A percentile compares a stretch with the other conserved stretches of the same genome.
phyloP scores from a whole-genome alignment of 2,888 invertebrate genomes.

The Cryptus viduatorius region DNA sequence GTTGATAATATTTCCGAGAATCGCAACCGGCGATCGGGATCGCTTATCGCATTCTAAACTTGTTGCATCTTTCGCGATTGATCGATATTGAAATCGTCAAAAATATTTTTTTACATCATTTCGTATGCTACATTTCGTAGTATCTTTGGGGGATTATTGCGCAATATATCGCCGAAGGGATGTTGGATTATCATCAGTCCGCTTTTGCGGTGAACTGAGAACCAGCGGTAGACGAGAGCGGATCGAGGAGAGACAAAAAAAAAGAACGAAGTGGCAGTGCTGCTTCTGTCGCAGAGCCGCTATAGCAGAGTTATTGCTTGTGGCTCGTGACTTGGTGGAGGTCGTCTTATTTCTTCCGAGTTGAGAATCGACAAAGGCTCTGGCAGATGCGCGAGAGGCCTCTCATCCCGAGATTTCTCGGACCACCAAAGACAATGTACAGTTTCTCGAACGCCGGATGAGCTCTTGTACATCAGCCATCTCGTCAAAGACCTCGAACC shows the following conservation, averaged over 20 bases:
- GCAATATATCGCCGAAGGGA: neutral
- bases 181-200: neutral
- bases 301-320: neutral
- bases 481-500: conserved; percentile 63
- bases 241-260: conserved; percentile 21
- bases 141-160: neutral
- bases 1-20: neutral
- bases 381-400: conserved; percentile 10
- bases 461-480: conserved; percentile 4
- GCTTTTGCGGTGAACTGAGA: conserved; percentile 1
- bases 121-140: neutral
- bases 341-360: conserved; percentile 21
- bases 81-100: neutral
- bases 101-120: neutral
- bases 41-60: neutral
- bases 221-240: conserved; percentile 1
- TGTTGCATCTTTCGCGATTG: neutral
- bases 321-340: conserved; percentile 5
- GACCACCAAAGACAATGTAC: conserved; percentile 42
- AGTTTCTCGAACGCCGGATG: conserved; percentile 18
- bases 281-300: neutral
- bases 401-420: conserved; percentile 9
- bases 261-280: conserved; percentile 14
- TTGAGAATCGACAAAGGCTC: conserved; percentile 26
- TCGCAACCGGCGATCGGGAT: too few species aligned